Evolutionary conservation across 1,140 invertebrate species (phyloP).

Genomic region (Tigriopus japonicus): DNA sequence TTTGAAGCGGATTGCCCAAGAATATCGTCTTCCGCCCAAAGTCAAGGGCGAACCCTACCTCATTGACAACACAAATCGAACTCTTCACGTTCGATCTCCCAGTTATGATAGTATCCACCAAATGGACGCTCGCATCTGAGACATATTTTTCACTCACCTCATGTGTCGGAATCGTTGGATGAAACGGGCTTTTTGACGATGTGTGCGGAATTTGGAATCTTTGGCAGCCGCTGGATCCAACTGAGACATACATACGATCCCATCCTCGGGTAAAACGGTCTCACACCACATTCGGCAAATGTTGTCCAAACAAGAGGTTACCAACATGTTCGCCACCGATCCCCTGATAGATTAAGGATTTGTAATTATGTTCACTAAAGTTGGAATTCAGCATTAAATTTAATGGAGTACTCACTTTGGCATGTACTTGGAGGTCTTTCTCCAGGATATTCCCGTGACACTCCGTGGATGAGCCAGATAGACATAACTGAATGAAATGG

Average conservation of each 20-base stretch:
- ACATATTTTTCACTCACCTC: conserved; percentile 40
- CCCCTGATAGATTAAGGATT: conserved; percentile 37
- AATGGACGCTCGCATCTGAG: neutral
- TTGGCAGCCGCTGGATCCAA: conserved; percentile 50
- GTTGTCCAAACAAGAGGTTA: conserved; percentile 94
- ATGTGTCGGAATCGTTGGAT: conserved; percentile 90
- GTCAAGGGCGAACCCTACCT: too few species aligned
- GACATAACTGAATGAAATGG: conserved; percentile 74
- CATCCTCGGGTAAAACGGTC: conserved; percentile 87
- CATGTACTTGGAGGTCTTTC: conserved; percentile 97
- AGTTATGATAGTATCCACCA: too few species aligned
- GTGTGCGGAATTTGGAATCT: conserved; percentile 66
- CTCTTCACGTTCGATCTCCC: too few species aligned
- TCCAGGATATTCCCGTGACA: conserved; percentile 88
- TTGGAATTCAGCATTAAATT: conserved; percentile 1
- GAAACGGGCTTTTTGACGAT: conserved; percentile 83
- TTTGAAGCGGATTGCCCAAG: neutral
- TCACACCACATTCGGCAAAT: conserved; percentile 97
- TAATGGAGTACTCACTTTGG: conserved; percentile 50
- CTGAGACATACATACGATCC: conserved; percentile 65
- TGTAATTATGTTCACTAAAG: too few species aligned
- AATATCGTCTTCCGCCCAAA: too few species aligned
- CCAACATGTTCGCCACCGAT: conserved; percentile 88
- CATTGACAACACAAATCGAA: too few species aligned
- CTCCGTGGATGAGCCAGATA: conserved; percentile 90